Evolutionary conservation across 2,888 invertebrate species (phyloP), one percentile per base, ranked within the genome.

Genomic region (Hololepta plana): DNA sequence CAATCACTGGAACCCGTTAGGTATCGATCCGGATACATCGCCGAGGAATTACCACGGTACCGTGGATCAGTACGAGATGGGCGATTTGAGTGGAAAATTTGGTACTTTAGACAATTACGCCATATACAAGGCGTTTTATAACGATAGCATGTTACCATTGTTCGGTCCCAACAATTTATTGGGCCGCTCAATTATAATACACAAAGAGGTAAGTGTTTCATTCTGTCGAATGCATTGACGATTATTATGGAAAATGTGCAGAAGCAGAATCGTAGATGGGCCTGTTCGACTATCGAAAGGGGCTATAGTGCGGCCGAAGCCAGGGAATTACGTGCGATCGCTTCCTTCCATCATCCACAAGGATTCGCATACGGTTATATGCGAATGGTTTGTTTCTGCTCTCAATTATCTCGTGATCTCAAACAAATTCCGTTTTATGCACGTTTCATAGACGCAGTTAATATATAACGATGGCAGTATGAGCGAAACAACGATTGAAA

Each of bases 401-500:
- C 17, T 7, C n/a, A 17, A 17, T 23, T 15, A 1, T 28, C 8
- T 22, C 12, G 10, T 20, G 7, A 20, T 23, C 4, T 7, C 13
- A 17, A 20, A 8, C 16, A 10, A 20, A 33, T 27, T 20, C 28
- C 15, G 31, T 35, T 30, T 28, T 29, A 32, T 34, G n/a, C n/a
- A n/a, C n/a, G n/a, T n/a, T n/a, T 58, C 59, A 28, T 44, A 74
- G 73, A 76, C 77, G 7, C 91, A 93, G 57, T 60, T 91, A 12
- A 61, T 85, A n/a, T 79, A 88, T 52, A 68, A 61, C 36, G 88
- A 88, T 51, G 81, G 80, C 25, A 79, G 81, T 39, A 63, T 73
- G 42, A 87, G 88, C 45, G 88, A 91, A 41, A 91, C 91, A 0
- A 64, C 77, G 11, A 67, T 93, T n/a, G 85, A 90, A 56, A 72